phyloP scores from a whole-genome alignment of 2,888 invertebrate genomes.

The Lepidocyrtinus sp. region DNA sequence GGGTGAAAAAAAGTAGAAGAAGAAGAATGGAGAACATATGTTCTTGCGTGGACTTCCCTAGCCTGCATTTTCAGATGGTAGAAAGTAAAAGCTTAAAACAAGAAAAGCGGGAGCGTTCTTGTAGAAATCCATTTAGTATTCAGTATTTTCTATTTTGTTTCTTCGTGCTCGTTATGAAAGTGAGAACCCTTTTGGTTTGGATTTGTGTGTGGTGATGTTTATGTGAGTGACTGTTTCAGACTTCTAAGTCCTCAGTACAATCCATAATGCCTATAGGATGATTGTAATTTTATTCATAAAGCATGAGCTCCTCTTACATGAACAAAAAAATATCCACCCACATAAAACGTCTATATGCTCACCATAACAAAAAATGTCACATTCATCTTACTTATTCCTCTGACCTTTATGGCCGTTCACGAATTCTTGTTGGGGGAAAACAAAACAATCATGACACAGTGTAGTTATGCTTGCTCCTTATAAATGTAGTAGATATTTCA shows the following conservation, averaged over 20 bases:
- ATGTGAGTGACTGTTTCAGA: constrained; percentile 1
- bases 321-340: constrained; percentile 3
- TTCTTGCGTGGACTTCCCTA: constrained; percentile 18
- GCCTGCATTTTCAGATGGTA: too few relatives aligned
- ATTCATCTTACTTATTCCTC: constrained; percentile 32
- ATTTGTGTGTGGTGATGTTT: background rate
- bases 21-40: constrained; percentile 27
- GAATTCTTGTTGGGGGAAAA: background rate
- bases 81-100: too few relatives aligned
- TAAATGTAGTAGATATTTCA: background rate
- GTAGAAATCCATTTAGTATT: too few relatives aligned
- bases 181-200: too few relatives aligned
- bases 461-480: background rate
- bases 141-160: too few relatives aligned
- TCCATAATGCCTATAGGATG: constrained; percentile 8
- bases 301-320: constrained; percentile 32
- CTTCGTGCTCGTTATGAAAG: too few relatives aligned
- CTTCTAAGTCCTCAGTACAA: constrained; percentile 3
- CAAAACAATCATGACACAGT: background rate
- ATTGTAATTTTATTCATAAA: constrained; percentile 45
- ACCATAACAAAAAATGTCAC: constrained; percentile 24
- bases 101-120: too few relatives aligned
- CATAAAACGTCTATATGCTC: background rate
- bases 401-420: constrained; percentile 43
- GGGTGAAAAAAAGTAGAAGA: constrained; percentile 9